Percentiles rank a stretch among this genome's conserved stretches.
These are phyloP conservation scores for Hyles euphorbiae DNA, from an alignment of 1,140 invertebrate species.

Conservation along the genomic window DNA sequence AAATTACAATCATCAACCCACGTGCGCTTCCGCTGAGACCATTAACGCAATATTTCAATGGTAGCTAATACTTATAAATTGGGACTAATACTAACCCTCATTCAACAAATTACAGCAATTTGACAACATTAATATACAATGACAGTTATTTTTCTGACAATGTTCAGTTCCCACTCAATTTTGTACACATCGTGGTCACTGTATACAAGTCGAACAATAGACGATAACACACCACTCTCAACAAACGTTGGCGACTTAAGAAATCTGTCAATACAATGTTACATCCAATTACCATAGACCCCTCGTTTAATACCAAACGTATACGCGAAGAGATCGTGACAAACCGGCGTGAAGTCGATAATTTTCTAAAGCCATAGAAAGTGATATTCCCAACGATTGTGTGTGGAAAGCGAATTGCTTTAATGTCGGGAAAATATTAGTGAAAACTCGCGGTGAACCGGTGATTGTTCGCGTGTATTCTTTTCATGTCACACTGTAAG, in stretches of 20 bases:
- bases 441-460: slow-evolving; percentile 26
- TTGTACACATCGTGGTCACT: too few relatives aligned
- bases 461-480: slow-evolving; percentile 9
- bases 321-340: not conserved
- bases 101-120: too few relatives aligned
- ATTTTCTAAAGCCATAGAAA: slow-evolving; percentile 57
- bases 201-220: slow-evolving; percentile 17
- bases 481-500: not conserved
- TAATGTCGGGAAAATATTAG: slow-evolving; percentile 46
- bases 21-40: too few relatives aligned
- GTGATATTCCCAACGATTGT: slow-evolving; percentile 51
- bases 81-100: too few relatives aligned
- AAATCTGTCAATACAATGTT: slow-evolving; percentile 35
- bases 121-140: too few relatives aligned
- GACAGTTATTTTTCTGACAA: too few relatives aligned
- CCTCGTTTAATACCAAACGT: slow-evolving; percentile 1
- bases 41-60: too few relatives aligned
- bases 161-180: too few relatives aligned
- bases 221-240: slow-evolving; percentile 27
- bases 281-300: slow-evolving; percentile 18
- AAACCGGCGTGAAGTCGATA: slow-evolving; percentile 26
- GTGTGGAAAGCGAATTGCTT: slow-evolving; percentile 44
- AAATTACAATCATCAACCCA: too few relatives aligned
- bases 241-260: slow-evolving; percentile 35
- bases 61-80: too few relatives aligned